These are phyloP conservation scores for Pammene fasciana DNA, from an alignment of 2,888 invertebrate genomes.

Conservation along the genomic window DNA sequence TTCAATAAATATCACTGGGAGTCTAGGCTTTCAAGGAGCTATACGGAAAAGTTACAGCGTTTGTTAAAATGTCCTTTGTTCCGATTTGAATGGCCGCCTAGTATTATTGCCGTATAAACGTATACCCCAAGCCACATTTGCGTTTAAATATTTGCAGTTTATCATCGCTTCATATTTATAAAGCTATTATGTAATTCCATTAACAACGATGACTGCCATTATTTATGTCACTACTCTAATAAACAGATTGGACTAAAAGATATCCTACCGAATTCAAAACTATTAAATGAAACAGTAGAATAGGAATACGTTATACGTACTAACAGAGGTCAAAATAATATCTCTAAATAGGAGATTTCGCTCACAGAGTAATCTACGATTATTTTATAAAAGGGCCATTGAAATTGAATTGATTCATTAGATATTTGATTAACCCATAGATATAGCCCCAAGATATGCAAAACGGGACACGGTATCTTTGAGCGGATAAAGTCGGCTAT, in stretches of 20 bases:
- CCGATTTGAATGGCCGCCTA: slow-evolving; percentile 11
- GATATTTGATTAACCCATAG: slow-evolving; percentile 71
- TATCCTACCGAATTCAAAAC: background rate
- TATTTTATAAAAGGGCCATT: slow-evolving; percentile 50
- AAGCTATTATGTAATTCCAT: background rate
- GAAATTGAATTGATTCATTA: slow-evolving; percentile 74
- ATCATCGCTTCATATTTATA: background rate
- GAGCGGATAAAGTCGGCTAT: slow-evolving; percentile 56
- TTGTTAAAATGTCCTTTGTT: slow-evolving; percentile 9
- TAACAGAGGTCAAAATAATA: background rate
- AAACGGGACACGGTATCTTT: slow-evolving; percentile 64
- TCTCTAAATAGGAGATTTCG: slow-evolving; percentile 17
- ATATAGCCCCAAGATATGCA: slow-evolving; percentile 72
- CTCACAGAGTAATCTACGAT: slow-evolving; percentile 45
- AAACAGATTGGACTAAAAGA: no score
- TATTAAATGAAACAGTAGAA: background rate
- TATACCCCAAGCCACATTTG: background rate
- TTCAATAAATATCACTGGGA: slow-evolving; percentile 15
- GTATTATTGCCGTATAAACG: slow-evolving; percentile 6
- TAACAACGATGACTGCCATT: background rate
- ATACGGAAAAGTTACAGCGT: slow-evolving; percentile 3
- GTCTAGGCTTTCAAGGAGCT: slow-evolving; percentile 12
- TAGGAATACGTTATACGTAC: background rate
- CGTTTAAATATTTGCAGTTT: slow-evolving; percentile 4
- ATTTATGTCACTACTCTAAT: background rate